A percentile compares a stretch with the other conserved stretches of the same genome.
Evolutionary conservation across 2,888 invertebrate species (phyloP).

Genomic region (Oxytorus armatus): DNA sequence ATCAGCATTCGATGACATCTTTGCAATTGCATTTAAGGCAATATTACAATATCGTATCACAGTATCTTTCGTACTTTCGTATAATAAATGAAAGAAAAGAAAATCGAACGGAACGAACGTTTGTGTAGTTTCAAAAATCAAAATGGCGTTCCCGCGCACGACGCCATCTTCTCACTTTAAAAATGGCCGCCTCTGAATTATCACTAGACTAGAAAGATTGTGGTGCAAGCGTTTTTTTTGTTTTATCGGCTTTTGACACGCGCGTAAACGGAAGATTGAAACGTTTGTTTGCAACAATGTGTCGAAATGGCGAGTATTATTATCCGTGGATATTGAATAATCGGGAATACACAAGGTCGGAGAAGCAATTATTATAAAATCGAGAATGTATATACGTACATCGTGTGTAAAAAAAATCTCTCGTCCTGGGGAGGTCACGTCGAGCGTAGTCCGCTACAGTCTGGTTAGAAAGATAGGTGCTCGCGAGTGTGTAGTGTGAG

Average conservation of each 20-base stretch:
- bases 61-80: too few species aligned
- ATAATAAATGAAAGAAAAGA: too few species aligned
- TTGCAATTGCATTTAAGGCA: not conserved
- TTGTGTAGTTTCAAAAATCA: constrained; percentile 12
- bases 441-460: constrained; percentile 21
- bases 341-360: not conserved
- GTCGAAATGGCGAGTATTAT: constrained; percentile 16
- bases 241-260: constrained; percentile 23
- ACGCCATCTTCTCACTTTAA: constrained; percentile 18
- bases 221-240: constrained; percentile 47
- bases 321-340: not conserved
- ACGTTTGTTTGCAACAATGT: constrained; percentile 49
- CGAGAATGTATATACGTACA: not conserved
- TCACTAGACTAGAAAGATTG: constrained; percentile 11
- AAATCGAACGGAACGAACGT: too few species aligned
- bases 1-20: constrained; percentile 56
- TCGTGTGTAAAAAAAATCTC: constrained; percentile 7
- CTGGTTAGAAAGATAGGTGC: not conserved
- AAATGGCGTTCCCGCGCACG: constrained; percentile 55
- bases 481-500: constrained; percentile 6
- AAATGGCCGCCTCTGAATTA: constrained; percentile 21
- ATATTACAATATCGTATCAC: too few species aligned
- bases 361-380: not conserved
- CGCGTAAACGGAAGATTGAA: constrained; percentile 55
- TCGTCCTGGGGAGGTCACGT: constrained; percentile 15